Evolutionary conservation across 2,797 vertebrate species (phyloP).

Genomic region (Astyanax mexicanus): DNA sequence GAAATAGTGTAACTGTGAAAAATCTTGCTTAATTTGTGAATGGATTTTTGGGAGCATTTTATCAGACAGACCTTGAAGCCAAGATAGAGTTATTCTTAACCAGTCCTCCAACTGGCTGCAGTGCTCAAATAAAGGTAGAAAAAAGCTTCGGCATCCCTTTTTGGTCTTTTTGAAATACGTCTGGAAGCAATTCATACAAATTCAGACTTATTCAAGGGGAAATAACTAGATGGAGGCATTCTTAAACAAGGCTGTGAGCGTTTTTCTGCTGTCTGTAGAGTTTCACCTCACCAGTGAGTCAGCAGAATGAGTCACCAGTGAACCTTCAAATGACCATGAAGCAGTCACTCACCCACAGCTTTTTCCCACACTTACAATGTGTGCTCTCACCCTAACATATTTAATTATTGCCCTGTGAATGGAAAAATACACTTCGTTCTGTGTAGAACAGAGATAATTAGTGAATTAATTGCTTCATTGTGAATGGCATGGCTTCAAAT

Average conservation of each 20-base stretch:
- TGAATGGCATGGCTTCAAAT: not conserved
- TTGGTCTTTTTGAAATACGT: no score
- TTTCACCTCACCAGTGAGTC: conserved; percentile 53
- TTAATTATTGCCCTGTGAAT: not conserved
- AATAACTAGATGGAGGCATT: not conserved
- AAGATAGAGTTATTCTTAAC: no score
- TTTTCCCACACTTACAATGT: not conserved
- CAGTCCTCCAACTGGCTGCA: no score
- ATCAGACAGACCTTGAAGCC: no score
- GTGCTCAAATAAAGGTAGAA: no score
- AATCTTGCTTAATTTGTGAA: no score
- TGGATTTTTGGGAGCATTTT: no score
- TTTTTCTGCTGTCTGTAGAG: conserved; percentile 4
- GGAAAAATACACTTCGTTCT: not conserved
- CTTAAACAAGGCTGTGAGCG: not conserved
- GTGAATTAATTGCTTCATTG: not conserved
- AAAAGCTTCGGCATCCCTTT: not conserved
- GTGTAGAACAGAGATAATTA: not conserved
- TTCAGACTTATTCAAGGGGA: not conserved
- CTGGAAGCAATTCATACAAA: not conserved
- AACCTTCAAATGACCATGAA: conserved; percentile 56
- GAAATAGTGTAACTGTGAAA: no score
- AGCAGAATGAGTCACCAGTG: conserved; percentile 53
- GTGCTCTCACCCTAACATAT: not conserved
- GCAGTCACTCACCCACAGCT: conserved; percentile 17